These are phyloP conservation scores for Pycnonotus jocosus DNA, from an alignment of 2,113 vertebrate genomes.

Conservation along the genomic window DNA sequence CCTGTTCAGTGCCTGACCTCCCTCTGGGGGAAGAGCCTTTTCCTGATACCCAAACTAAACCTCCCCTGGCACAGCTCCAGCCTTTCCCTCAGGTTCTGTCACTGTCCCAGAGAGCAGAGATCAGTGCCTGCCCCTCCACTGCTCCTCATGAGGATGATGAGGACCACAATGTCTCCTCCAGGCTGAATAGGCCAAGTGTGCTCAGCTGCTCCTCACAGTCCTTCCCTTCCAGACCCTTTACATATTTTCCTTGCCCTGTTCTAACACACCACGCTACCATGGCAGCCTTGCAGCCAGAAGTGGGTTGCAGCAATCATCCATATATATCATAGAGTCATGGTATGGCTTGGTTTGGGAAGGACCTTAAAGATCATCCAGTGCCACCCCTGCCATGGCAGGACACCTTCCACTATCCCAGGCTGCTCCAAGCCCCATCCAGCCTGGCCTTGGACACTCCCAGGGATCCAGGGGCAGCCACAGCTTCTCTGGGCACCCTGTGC, in stretches of 20 bases:
- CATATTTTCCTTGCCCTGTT: neutral
- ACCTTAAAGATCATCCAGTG: neutral
- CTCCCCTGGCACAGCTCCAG: neutral
- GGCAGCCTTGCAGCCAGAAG: neutral
- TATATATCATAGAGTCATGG: neutral
- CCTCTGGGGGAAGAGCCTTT: neutral
- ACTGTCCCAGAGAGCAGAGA: neutral
- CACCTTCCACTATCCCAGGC: accelerated
- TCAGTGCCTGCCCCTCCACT: neutral
- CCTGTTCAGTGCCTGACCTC: too few species aligned
- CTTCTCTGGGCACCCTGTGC: neutral
- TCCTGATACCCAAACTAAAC: accelerated
- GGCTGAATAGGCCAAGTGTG: neutral
- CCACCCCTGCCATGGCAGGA: too few species aligned
- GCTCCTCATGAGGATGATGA: accelerated
- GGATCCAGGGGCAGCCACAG: neutral
- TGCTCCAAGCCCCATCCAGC: neutral
- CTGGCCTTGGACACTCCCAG: neutral
- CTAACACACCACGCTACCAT: neutral
- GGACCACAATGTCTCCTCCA: neutral
- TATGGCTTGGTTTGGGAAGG: neutral
- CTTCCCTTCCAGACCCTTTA: neutral
- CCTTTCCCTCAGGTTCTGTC: accelerated
- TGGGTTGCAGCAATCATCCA: neutral
- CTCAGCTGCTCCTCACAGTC: neutral